Base-by-base conservation (phyloP, 1,140 invertebrate genomes). In the Lasaia peninsularis region DNA sequence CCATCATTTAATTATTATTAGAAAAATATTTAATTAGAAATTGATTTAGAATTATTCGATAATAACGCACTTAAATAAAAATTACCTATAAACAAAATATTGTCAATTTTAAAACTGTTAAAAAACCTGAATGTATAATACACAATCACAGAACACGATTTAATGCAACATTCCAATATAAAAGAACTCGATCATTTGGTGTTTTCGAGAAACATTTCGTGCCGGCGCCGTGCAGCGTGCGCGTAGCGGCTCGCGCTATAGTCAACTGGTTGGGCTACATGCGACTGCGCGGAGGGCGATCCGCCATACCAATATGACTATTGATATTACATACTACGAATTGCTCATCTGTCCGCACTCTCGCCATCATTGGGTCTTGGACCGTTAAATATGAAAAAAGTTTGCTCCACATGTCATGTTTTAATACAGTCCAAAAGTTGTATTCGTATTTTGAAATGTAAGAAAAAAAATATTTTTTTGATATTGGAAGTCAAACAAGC, bases 241-340 rank as follows among this genome's bases (percentile, higher is more conserved):
- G 82, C 80, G 66, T 81, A 70, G 60, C 69, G 67, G 71, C 67
- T 77, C 80, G 80, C 80, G 73, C 77, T 69, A 65, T 56, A 61
- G 54, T 63, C 67, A 70, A 85, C 81, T 84, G 77, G 65, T 53
- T 40, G 60, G 55, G 58, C 35, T 31, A 9, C 50, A 14, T 2
- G 55, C 12, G 12, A 44, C 66, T 58, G 73, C 68, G 78, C 71
- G 69, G 65, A 71, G 71, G 70, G 71, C 69, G 66, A 62, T 37
- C 16, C 16, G 58, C 34, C 56, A 51, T 52, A 28, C 55, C 51
- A 44, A 51, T 58, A 58, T 52, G 51, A 37, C 49, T 62, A 51
- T 51, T 31, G 32, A 52, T 32, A 33, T 52, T 48, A 48, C 40
- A 48, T 21, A 40, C 37, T 8, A 60, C 35, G 70, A 70, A 40